These are phyloP conservation scores for Parambassis ranga DNA, from an alignment of 2,797 vertebrate genomes.

Conservation along the genomic window DNA sequence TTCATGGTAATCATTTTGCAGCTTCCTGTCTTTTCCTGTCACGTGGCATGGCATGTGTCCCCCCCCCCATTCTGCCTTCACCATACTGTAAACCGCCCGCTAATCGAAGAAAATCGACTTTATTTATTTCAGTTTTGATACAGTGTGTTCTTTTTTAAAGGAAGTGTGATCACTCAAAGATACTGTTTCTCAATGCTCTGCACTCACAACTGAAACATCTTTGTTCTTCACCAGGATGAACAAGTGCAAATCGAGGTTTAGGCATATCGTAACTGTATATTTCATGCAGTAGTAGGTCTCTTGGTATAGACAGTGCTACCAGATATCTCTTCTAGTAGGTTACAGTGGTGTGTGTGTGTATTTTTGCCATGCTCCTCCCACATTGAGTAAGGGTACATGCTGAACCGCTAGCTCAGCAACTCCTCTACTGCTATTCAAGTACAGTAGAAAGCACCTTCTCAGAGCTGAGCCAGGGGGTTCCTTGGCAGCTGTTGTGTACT, in stretches of 20 bases:
- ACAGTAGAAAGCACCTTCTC: slow-evolving; percentile 60
- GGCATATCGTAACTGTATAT: too few relatives aligned
- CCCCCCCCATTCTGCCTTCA: slow-evolving; percentile 44
- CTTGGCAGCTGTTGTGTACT: slow-evolving; percentile 57
- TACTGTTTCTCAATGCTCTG: slow-evolving; percentile 21
- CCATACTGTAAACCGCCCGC: slow-evolving; percentile 23
- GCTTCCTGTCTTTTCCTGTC: slow-evolving; percentile 47
- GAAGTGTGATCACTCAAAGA: neutral
- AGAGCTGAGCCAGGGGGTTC: slow-evolving; percentile 41
- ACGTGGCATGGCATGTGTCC: slow-evolving; percentile 66
- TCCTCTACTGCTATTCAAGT: slow-evolving; percentile 54
- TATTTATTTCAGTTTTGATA: neutral
- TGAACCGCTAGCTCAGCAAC: slow-evolving; percentile 53
- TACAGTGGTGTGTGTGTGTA: slow-evolving; percentile 35
- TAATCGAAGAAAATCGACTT: slow-evolving; percentile 25
- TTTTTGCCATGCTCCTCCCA: slow-evolving; percentile 29
- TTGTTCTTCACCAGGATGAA: neutral
- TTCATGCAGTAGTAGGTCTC: neutral
- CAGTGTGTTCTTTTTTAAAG: neutral
- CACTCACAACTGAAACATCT: slow-evolving; percentile 10
- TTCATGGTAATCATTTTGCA: slow-evolving; percentile 55
- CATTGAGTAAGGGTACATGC: slow-evolving; percentile 33
- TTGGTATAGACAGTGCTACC: slow-evolving; percentile 2
- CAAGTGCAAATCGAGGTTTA: neutral
- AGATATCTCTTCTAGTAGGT: slow-evolving; percentile 50